Conservation (phyloP, 2,113 vertebrate species). For the Ardeotis arabs region DNA sequence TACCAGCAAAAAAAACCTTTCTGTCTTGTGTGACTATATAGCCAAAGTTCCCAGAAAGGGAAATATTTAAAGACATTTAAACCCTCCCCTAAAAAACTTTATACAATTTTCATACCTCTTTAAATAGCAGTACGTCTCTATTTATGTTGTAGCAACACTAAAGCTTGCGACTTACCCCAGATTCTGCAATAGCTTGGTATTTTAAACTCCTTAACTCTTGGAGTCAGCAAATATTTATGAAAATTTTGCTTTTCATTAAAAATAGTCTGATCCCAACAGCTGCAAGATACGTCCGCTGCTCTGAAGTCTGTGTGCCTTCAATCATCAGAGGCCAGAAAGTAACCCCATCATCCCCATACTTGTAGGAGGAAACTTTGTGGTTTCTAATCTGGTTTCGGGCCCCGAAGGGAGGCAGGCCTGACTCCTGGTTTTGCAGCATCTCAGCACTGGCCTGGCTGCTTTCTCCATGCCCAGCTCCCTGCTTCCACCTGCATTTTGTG, state of each 20-base stretch:
- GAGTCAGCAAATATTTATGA: not conserved
- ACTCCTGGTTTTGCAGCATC: not conserved
- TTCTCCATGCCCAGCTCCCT: rapidly evolving
- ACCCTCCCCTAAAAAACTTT: not conserved
- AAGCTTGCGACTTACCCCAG: not conserved
- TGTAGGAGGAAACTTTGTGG: rapidly evolving
- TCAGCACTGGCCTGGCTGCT: not conserved
- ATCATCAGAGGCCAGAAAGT: not conserved
- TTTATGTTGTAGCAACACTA: not conserved
- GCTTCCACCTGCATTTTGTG: not conserved
- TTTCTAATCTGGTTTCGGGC: rapidly evolving
- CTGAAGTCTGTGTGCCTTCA: not conserved
- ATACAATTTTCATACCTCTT: not conserved
- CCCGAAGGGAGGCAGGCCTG: not conserved
- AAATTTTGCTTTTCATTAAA: not conserved
- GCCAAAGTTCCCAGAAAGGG: not conserved
- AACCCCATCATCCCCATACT: rapidly evolving
- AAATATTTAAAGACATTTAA: not conserved
- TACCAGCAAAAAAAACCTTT: not conserved
- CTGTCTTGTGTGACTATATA: not conserved
- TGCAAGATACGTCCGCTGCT: rapidly evolving
- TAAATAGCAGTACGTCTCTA: not conserved
- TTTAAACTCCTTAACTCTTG: not conserved
- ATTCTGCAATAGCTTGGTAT: not conserved
- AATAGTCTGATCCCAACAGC: rapidly evolving